These are phyloP conservation scores for Crypturellus tataupa DNA, from an alignment of 2,797 vertebrate species.

Conservation along the genomic window DNA sequence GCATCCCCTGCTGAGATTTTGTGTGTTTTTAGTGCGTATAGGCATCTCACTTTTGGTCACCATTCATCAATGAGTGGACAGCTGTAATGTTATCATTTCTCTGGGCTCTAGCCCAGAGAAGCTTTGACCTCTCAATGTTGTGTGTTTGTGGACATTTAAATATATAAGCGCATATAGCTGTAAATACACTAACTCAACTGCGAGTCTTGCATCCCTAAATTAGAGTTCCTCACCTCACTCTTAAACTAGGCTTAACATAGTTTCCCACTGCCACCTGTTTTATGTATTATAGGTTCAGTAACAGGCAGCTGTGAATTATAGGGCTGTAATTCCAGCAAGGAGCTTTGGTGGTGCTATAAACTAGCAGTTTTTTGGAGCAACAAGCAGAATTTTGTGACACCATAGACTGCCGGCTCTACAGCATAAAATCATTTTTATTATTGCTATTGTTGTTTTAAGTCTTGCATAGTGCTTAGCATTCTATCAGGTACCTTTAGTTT, in stretches of 20 bases:
- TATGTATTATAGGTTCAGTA: conserved; percentile 44
- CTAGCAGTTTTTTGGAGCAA: not conserved
- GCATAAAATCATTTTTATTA: not conserved
- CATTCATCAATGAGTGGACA: not conserved
- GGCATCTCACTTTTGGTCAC: not conserved
- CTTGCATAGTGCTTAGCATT: not conserved
- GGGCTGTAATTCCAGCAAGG: conserved; percentile 40
- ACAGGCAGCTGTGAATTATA: conserved; percentile 56
- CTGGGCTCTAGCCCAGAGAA: not conserved
- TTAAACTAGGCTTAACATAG: conserved; percentile 33
- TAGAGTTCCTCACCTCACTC: conserved; percentile 28
- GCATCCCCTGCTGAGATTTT: not conserved
- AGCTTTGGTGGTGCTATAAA: conserved; percentile 24
- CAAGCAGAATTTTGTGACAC: not conserved
- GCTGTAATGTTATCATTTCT: not conserved
- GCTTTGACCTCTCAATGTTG: not conserved
- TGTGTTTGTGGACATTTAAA: not conserved
- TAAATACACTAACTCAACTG: not conserved
- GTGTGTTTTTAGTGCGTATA: not conserved
- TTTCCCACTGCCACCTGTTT: conserved; percentile 56
- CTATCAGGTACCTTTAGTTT: not conserved
- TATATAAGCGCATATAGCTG: not conserved
- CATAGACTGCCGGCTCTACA: not conserved
- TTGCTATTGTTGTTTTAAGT: not conserved
- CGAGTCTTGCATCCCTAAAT: conserved; percentile 4